phyloP scores from a whole-genome alignment of 2,888 invertebrate genomes.

The Rotaria socialis region DNA sequence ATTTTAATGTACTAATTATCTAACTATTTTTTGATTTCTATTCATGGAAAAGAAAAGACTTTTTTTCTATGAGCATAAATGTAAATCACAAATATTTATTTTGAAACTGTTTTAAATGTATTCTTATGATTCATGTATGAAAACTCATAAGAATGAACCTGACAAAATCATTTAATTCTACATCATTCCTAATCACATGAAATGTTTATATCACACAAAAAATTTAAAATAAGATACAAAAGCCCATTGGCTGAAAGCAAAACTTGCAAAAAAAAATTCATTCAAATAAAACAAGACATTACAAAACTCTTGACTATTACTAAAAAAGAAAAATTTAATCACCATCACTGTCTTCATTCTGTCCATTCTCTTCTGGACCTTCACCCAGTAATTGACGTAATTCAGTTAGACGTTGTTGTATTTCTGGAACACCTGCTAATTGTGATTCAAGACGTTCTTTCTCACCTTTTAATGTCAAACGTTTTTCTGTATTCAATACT shows the following conservation, averaged over 20 bases:
- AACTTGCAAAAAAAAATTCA: no score
- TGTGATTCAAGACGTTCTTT: constrained; percentile 62
- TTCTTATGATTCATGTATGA: not conserved
- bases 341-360: not conserved
- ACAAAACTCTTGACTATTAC: not conserved
- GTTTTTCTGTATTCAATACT: constrained; percentile 61
- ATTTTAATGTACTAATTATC: no score
- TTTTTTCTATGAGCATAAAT: no score
- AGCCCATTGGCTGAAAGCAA: no score
- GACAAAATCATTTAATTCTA: not conserved
- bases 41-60: no score
- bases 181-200: not conserved
- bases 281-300: not conserved
- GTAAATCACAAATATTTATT: not conserved
- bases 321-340: not conserved
- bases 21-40: no score
- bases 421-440: constrained; percentile 60
- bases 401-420: constrained; percentile 60
- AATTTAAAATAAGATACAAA: not conserved
- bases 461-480: constrained; percentile 61
- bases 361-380: constrained; percentile 4
- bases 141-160: not conserved
- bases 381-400: constrained; percentile 60
- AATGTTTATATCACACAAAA: not conserved
- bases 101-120: not conserved